Evolutionary conservation across 2,888 invertebrate species (phyloP), one percentile per base, ranked within the genome.

Genomic region (Drosophila meridiana): DNA sequence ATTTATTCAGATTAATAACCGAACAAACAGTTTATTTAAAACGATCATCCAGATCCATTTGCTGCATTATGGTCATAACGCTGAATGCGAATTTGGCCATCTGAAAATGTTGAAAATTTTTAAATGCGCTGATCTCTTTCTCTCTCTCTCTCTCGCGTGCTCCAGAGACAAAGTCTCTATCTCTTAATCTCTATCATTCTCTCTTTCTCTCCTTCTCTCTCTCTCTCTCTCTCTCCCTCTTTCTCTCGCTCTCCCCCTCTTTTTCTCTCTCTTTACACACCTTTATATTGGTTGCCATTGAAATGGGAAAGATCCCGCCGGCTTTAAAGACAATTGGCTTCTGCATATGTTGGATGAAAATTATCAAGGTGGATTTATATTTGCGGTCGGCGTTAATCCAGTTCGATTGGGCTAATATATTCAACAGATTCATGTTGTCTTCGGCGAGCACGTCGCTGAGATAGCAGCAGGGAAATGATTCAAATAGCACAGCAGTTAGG

Each of bases 381-480:
- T 67, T 69, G 0, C 69, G 74, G 52, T 83, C 66, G 2, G 74
- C 81, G 13, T 56, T 71, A 7, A 81, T 52, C 83, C 83, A 83
- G 6, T 77, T 63, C 1, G 80, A 80, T 1, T 77, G 70, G 36
- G 50, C 69, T 6, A 80, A 53, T 0, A 53, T 30, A 20, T 73
- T 62, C 9, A 64, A 42, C 20, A 80, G 4, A 0, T 69, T 63
- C 5, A 55, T 45, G 38, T 53, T 53, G 7, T 82, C 78, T 4
- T 69, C 70, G 7, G 73, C 62, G 0, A 83, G 69, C 4, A 73
- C 28, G 4, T 82, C 76, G 56, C 81, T 77, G 9, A 61, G 64
- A 6, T 75, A 80, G 48, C 83, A 80, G 6, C 75, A 82, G 34
- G 78, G 81, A 42, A 80, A 82, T 0, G 81, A 71, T 30, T 80